Evolutionary conservation across 2,797 vertebrate species (phyloP), one percentile per base, ranked within the genome.

Genomic region (Anableps anableps): DNA sequence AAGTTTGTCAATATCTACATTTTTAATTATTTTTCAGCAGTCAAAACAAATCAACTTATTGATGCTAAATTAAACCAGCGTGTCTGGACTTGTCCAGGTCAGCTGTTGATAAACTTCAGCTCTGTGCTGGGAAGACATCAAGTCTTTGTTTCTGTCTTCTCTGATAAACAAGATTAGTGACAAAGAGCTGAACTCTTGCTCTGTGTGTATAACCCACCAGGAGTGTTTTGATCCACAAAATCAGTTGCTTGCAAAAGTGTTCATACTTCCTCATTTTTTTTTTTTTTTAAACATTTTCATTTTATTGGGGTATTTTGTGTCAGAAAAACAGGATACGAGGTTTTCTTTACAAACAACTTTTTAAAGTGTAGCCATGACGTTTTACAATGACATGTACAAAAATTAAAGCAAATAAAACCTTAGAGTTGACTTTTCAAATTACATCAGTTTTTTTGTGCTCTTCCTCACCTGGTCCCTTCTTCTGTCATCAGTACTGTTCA

Each of bases 71-170:
- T n/a, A n/a, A n/a, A n/a, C n/a, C n/a, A n/a, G n/a, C 60, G 53
- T 38, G 64, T 71, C 5, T 60, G 75, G 64, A 79, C 62, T 77
- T 55, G 0, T 36, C 5, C 64, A 4, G 51, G 77, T 86, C 53
- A 36, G 73, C 60, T 79, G 4, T 83, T 75, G 55, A 78, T 21
- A 6, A 43, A 41, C 43, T 74, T 71, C 36, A 73, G 23, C 64
- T 60, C 26, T 77, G 58, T 58, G 41, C 9, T 23, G 55, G 64
- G 36, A 41, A 74, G 26, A 50, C 72, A 70, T 50, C 64, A 17
- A 62, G 77, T 72, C 16, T 2, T 13, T 38, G 43, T 43, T 53
- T 5, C 11, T 23, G 31, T 72, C 60, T 6, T 62, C 34, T 60
- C 31, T 58, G 2, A 50, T 79, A 45, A 53, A 72, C 0, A 45